Percentiles rank a stretch among this genome's conserved stretches.
phyloP scores from a whole-genome alignment of 2,888 invertebrate genomes.

The Leptogaster cylindrica region DNA sequence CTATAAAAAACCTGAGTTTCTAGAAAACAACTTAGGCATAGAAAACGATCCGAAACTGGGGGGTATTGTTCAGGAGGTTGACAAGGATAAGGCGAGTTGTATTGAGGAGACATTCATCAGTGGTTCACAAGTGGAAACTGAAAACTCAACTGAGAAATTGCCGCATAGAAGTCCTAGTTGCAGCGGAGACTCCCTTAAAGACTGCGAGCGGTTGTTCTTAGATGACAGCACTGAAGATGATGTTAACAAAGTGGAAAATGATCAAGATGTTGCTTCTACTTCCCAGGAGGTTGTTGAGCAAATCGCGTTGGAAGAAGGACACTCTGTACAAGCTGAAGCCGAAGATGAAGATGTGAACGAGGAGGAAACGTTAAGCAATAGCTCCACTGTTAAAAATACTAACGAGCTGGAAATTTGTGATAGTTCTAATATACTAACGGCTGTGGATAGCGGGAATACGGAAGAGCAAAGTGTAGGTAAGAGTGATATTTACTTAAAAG shows the following conservation, averaged over 20 bases:
- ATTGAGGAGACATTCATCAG: not conserved
- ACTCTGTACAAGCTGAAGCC: not conserved
- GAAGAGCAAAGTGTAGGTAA: not conserved
- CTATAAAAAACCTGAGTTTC: conserved; percentile 61
- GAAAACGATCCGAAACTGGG: conserved; percentile 62
- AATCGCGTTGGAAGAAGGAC: not conserved
- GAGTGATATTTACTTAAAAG: conserved; percentile 4
- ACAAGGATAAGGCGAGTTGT: conserved; percentile 1
- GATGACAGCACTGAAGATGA: conserved; percentile 45
- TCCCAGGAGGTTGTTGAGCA: not conserved
- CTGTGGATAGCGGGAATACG: conserved; percentile 30
- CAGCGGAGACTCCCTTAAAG: conserved; percentile 41
- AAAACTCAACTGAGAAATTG: not conserved
- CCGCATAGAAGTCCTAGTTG: conserved; percentile 2
- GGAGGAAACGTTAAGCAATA: conserved; percentile 5
- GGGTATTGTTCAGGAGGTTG: conserved; percentile 58
- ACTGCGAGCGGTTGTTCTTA: conserved; percentile 36
- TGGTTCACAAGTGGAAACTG: not conserved
- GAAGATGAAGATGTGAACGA: not conserved
- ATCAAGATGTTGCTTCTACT: not conserved
- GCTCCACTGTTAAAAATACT: not conserved
- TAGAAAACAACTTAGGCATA: conserved; percentile 62
- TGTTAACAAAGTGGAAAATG: not conserved
- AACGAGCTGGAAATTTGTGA: conserved; percentile 26
- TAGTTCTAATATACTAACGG: conserved; percentile 37